A percentile compares a stretch with the other conserved stretches of the same genome.
These are phyloP conservation scores for Anthoscopus minutus DNA, from an alignment of 2,113 vertebrate genomes.

Conservation along the genomic window DNA sequence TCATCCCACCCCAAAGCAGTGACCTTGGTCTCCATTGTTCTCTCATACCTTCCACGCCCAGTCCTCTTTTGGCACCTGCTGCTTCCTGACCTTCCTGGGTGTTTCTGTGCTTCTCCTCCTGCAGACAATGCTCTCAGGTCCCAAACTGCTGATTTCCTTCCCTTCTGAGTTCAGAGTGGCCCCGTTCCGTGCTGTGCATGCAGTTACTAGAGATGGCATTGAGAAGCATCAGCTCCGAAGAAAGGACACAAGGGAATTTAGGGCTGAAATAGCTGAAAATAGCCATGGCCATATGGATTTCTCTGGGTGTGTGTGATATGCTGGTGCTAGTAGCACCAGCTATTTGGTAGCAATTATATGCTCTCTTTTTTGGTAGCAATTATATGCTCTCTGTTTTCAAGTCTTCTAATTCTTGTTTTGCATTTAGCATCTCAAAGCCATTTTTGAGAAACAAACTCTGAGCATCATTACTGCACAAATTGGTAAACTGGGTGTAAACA, in stretches of 20 bases:
- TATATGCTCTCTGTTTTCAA: conserved; percentile 39
- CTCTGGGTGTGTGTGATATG: neutral
- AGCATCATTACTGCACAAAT: conserved; percentile 43
- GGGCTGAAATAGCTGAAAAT: neutral
- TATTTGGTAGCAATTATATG: no score
- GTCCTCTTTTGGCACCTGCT: accelerated
- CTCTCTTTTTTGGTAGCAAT: neutral
- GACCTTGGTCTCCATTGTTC: accelerated
- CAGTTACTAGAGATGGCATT: neutral
- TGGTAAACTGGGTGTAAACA: conserved; percentile 55
- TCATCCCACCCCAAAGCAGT: neutral
- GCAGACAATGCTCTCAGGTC: neutral
- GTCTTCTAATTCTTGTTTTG: conserved; percentile 56
- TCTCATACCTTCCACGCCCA: neutral
- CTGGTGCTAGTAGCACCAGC: no score
- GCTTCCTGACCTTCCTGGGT: neutral
- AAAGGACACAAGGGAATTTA: neutral
- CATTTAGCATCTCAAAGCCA: conserved; percentile 39
- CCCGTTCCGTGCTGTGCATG: neutral
- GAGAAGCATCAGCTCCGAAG: neutral
- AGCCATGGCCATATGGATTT: neutral
- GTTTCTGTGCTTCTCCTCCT: neutral
- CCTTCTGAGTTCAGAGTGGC: neutral
- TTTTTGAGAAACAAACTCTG: conserved; percentile 57
- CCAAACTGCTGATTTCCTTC: neutral